Percentiles rank a stretch among this genome's conserved stretches.
phyloP scores from a whole-genome alignment of 2,888 invertebrate genomes.

The Ochropacha duplaris region DNA sequence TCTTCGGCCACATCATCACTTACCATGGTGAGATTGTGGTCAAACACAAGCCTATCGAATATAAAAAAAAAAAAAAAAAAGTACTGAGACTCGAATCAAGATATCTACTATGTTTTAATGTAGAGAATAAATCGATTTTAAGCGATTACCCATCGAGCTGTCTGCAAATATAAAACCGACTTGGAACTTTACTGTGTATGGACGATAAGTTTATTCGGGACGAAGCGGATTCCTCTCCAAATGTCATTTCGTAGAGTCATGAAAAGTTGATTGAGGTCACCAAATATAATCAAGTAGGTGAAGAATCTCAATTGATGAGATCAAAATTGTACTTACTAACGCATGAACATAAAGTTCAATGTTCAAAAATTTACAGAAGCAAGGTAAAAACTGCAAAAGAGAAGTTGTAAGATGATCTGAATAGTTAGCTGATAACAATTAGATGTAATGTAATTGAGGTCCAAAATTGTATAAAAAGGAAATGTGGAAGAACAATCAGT shows the following conservation, averaged over 20 bases:
- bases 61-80: too few species aligned
- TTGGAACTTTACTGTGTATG: constrained; percentile 48
- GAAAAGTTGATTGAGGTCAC: background rate
- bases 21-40: too few species aligned
- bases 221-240: constrained; percentile 36
- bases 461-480: too few species aligned
- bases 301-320: background rate
- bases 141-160: background rate
- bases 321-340: background rate
- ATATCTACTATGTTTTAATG: too few species aligned
- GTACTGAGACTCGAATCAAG: too few species aligned
- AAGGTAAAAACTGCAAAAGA: too few species aligned
- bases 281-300: background rate
- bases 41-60: too few species aligned
- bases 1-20: too few species aligned
- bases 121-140: background rate
- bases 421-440: too few species aligned
- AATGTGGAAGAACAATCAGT: too few species aligned
- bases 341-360: background rate
- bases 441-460: too few species aligned
- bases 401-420: too few species aligned
- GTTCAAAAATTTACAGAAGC: background rate
- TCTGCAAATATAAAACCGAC: background rate
- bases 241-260: background rate
- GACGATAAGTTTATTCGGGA: constrained; percentile 26